These are phyloP conservation scores for Cynoglossus semilaevis DNA, from an alignment of 2,113 vertebrate species.

Conservation along the genomic window DNA sequence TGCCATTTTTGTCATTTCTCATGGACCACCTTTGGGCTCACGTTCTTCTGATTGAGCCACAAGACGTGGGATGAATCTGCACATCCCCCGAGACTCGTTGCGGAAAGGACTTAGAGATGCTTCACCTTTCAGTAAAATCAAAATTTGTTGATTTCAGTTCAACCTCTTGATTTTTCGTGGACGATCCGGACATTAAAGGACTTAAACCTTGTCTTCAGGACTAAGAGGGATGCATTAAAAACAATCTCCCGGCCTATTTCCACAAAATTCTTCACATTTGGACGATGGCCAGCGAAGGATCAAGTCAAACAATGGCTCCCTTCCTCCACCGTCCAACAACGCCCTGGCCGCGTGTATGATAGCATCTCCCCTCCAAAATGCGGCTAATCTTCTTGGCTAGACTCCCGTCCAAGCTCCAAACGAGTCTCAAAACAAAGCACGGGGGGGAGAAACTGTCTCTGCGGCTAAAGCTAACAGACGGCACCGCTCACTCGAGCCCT, in stretches of 20 bases:
- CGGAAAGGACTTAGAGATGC: too few relatives aligned
- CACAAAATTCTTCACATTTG: constrained; percentile 3
- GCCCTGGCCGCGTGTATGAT: constrained; percentile 17
- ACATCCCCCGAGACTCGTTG: too few relatives aligned
- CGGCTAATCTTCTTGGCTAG: constrained; percentile 47
- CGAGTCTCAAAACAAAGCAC: constrained; percentile 35
- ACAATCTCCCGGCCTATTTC: not conserved
- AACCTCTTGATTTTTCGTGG: too few relatives aligned
- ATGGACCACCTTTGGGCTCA: too few relatives aligned
- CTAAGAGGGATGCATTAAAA: not conserved
- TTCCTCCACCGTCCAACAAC: constrained; percentile 2
- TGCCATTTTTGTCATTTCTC: too few relatives aligned
- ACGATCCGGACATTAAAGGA: too few relatives aligned
- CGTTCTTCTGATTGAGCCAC: too few relatives aligned
- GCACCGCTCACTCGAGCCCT: constrained; percentile 70
- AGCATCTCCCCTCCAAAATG: constrained; percentile 55
- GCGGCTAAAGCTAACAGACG: constrained; percentile 75
- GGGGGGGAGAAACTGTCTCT: constrained; percentile 39
- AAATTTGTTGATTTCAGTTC: too few relatives aligned
- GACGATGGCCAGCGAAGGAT: constrained; percentile 37
- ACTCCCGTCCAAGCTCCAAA: constrained; percentile 24
- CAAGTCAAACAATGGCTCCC: constrained; percentile 55
- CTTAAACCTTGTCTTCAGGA: too few relatives aligned
- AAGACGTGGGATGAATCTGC: too few relatives aligned
- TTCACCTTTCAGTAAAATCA: too few relatives aligned